Conservation (phyloP, 2,888 invertebrate species). For the Boloria euphrosyne region DNA sequence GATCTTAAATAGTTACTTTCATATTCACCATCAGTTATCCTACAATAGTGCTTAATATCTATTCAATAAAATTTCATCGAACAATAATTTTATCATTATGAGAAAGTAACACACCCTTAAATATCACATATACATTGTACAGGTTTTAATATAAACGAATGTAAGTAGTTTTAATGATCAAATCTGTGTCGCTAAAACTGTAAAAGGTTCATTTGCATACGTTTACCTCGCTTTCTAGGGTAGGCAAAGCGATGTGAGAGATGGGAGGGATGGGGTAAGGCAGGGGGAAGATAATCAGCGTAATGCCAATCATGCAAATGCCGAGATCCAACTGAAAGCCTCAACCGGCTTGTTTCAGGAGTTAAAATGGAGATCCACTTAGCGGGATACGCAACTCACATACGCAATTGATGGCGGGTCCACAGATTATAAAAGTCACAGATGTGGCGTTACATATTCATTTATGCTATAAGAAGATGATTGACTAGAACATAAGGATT, state of each 20-base stretch:
- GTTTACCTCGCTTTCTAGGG: constrained; percentile 66
- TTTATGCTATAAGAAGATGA: not conserved
- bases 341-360: constrained; percentile 82
- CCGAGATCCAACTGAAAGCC: constrained; percentile 81
- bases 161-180: constrained; percentile 29
- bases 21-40: too few species aligned
- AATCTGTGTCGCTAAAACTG: constrained; percentile 48
- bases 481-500: too few species aligned
- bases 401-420: constrained; percentile 72
- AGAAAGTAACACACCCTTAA: not conserved
- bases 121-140: not conserved
- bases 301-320: constrained; percentile 82
- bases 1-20: too few species aligned
- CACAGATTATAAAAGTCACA: constrained; percentile 52
- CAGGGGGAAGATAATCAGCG: constrained; percentile 70
- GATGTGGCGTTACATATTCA: constrained; percentile 5
- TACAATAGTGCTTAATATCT: too few species aligned
- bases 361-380: constrained; percentile 83
- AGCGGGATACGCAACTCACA: constrained; percentile 78
- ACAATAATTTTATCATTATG: too few species aligned
- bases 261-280: constrained; percentile 44
- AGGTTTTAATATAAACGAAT: constrained; percentile 4
- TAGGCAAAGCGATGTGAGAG: constrained; percentile 46
- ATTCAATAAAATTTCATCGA: too few species aligned
- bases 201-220: constrained; percentile 74